A percentile compares a stretch with the other conserved stretches of the same genome.
phyloP scores from a whole-genome alignment of 2,113 vertebrate species.

The Glaucomys volans region DNA sequence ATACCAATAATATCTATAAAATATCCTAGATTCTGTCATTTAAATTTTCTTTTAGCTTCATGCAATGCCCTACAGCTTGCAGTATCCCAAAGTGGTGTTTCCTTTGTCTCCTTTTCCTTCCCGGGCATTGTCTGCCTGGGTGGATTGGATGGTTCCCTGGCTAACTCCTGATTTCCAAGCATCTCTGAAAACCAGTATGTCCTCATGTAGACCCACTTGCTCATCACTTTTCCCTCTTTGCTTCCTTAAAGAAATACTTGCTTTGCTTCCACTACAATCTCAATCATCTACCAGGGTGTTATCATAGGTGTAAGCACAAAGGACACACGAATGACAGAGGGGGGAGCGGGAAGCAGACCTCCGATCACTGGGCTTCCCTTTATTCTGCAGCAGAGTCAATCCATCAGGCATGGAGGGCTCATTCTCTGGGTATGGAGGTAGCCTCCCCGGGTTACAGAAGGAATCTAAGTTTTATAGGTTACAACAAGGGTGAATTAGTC shows the following conservation, averaged over 20 bases:
- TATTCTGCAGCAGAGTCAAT: no score
- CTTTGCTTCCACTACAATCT: background rate
- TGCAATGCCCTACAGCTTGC: background rate
- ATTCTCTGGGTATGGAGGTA: no score
- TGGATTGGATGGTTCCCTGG: background rate
- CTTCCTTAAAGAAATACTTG: background rate
- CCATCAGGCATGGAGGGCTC: no score
- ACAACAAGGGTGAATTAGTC: no score
- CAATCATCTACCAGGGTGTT: background rate
- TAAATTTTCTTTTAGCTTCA: background rate
- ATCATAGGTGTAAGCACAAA: no score
- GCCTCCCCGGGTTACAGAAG: no score
- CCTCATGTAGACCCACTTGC: rapidly evolving
- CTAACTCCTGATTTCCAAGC: background rate
- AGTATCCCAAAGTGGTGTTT: no score
- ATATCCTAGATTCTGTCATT: background rate
- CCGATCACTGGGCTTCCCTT: no score
- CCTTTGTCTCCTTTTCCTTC: rapidly evolving
- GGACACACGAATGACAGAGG: no score
- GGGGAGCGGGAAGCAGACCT: no score
- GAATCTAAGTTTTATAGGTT: no score
- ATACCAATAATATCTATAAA: background rate
- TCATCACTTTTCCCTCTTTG: background rate
- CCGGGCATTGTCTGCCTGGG: background rate
- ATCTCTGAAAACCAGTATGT: background rate